Conservation (phyloP, 1,140 invertebrate species). For the Drosophila orosa region DNA sequence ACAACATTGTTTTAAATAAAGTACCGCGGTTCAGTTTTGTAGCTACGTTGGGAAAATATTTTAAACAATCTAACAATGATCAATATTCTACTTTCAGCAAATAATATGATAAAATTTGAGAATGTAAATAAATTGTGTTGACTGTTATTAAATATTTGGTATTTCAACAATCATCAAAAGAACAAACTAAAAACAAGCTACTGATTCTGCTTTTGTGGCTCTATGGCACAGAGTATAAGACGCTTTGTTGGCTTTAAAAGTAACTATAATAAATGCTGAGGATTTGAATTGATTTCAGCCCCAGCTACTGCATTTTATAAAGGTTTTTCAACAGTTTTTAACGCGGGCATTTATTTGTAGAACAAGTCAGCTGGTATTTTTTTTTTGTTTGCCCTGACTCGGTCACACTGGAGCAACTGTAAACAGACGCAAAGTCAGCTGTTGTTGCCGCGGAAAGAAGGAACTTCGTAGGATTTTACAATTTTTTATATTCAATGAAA, state of each 20-base stretch:
- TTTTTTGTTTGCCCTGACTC: neutral
- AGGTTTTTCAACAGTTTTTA: neutral
- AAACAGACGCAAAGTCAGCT: neutral
- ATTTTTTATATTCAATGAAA: neutral
- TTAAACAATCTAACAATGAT: neutral
- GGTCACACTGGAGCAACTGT: neutral
- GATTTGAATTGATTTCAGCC: too few species aligned
- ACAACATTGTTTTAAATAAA: neutral
- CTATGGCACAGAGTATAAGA: neutral
- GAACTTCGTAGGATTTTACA: neutral
- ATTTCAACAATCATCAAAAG: neutral
- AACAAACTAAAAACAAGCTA: neutral
- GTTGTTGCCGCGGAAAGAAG: neutral
- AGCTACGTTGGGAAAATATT: neutral
- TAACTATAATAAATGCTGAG: neutral
- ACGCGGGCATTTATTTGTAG: neutral
- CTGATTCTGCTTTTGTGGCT: too few species aligned
- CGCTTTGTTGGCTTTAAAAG: neutral
- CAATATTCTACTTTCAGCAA: conserved; percentile 26
- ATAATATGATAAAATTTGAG: neutral
- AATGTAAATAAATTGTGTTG: conserved; percentile 8
- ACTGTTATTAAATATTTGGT: neutral
- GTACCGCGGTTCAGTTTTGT: neutral
- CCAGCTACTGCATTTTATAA: too few species aligned
- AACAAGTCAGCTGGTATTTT: neutral